Conservation (phyloP, 2,888 invertebrate species). For the Macrophya annulata region DNA sequence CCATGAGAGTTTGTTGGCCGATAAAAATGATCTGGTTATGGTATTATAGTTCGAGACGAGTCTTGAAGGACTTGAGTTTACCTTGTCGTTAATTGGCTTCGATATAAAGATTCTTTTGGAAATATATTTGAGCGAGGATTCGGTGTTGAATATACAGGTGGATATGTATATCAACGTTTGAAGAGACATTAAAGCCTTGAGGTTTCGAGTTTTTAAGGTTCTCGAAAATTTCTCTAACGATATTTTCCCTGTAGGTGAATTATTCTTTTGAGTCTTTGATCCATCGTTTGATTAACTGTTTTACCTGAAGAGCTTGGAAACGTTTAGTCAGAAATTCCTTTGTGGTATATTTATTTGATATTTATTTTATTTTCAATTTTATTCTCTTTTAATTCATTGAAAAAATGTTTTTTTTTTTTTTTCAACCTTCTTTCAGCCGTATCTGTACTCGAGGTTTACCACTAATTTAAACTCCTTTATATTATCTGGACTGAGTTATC, state of each 20-base stretch:
- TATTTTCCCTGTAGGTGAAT: background rate
- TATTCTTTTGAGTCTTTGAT: conserved; percentile 13
- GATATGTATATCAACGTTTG: background rate
- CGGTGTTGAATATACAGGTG: background rate
- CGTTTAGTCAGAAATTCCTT: conserved; percentile 9
- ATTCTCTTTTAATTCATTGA: background rate
- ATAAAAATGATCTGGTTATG: conserved; percentile 26
- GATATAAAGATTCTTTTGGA: conserved; percentile 9
- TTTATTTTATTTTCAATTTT: background rate
- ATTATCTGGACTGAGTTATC: background rate
- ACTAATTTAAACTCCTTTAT: background rate
- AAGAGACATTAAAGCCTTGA: background rate
- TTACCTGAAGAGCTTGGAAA: background rate
- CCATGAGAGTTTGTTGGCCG: conserved; percentile 24
- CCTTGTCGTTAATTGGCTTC: conserved; percentile 34
- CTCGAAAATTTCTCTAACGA: conserved; percentile 6
- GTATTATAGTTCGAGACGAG: conserved; percentile 19
- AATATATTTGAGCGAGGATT: conserved; percentile 5
- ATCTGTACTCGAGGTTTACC: background rate
- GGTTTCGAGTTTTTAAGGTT: conserved; percentile 5
- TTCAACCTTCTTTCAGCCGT: background rate
- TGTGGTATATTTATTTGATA: background rate
- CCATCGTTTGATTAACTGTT: conserved; percentile 10
- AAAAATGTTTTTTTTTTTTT: background rate
- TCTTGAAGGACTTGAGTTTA: background rate